A percentile compares a stretch with the other conserved stretches of the same genome.
Evolutionary conservation across 2,113 vertebrate species (phyloP).

Genomic region (Morone saxatilis): DNA sequence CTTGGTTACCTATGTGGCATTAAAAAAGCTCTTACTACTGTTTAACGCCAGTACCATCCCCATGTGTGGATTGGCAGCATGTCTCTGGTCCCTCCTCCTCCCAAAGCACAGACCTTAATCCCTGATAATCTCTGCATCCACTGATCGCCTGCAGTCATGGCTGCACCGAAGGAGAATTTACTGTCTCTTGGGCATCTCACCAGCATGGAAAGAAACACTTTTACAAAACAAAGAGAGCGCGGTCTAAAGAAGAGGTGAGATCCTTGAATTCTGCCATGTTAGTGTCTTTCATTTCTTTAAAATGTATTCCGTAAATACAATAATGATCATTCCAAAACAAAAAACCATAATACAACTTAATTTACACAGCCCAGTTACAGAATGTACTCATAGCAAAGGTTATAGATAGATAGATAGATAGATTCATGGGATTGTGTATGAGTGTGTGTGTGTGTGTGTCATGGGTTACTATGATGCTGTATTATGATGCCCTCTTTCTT

Average conservation of each 20-base stretch:
- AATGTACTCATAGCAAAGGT: too few species aligned
- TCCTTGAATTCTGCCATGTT: neutral
- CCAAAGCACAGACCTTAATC: conserved; percentile 74
- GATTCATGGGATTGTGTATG: too few species aligned
- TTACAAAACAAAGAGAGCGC: conserved; percentile 29
- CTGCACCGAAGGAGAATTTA: conserved; percentile 56
- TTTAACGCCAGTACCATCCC: neutral
- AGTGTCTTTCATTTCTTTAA: neutral
- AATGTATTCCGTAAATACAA: neutral
- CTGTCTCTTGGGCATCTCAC: conserved; percentile 49
- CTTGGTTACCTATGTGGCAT: neutral
- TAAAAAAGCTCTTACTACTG: neutral
- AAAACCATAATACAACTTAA: neutral
- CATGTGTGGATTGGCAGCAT: conserved; percentile 17
- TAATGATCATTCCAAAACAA: neutral
- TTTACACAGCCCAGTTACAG: too few species aligned
- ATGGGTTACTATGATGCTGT: neutral
- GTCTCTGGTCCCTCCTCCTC: conserved; percentile 43
- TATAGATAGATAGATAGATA: too few species aligned
- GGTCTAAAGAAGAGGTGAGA: conserved; percentile 69
- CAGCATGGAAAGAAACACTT: conserved; percentile 38
- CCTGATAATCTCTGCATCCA: conserved; percentile 75
- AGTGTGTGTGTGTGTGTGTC: too few species aligned
- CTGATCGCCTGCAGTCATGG: conserved; percentile 61
- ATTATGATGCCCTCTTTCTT: neutral